These are phyloP conservation scores for Diarsia dahlii DNA, from an alignment of 2,888 invertebrate genomes.

Conservation along the genomic window DNA sequence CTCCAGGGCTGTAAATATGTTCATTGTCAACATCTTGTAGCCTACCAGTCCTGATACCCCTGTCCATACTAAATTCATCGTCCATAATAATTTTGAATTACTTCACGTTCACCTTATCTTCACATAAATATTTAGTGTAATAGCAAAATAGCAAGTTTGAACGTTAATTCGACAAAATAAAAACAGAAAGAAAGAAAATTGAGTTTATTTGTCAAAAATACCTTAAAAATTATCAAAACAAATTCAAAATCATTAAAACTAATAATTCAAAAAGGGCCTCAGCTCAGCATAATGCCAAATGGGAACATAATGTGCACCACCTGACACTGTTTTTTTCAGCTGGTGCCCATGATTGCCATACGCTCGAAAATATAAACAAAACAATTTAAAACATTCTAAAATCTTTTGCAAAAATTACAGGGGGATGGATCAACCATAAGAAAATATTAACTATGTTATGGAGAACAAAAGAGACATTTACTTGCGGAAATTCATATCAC, in stretches of 20 bases:
- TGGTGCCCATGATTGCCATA: too few relatives aligned
- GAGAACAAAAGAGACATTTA: background rate
- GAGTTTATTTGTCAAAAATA: too few relatives aligned
- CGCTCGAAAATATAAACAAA: too few relatives aligned
- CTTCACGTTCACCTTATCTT: background rate
- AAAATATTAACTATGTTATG: background rate
- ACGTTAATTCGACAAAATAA: background rate
- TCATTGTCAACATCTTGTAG: background rate
- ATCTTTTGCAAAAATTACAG: background rate
- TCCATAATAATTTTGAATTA: background rate
- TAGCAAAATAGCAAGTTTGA: background rate
- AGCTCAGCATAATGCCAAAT: too few relatives aligned
- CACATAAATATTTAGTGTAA: background rate
- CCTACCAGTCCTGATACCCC: background rate
- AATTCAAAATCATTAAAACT: too few relatives aligned
- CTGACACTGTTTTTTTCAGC: too few relatives aligned
- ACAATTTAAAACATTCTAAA: too few relatives aligned
- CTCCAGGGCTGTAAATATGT: too few relatives aligned
- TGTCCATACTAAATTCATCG: too few relatives aligned
- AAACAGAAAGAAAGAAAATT: background rate
- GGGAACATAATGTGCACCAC: too few relatives aligned
- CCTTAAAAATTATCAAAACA: too few relatives aligned
- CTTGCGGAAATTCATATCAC: background rate
- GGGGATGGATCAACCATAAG: background rate
- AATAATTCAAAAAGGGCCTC: too few relatives aligned